Evolutionary conservation across 2,888 invertebrate genomes (phyloP).

Genomic region (Piscicola geometra): DNA sequence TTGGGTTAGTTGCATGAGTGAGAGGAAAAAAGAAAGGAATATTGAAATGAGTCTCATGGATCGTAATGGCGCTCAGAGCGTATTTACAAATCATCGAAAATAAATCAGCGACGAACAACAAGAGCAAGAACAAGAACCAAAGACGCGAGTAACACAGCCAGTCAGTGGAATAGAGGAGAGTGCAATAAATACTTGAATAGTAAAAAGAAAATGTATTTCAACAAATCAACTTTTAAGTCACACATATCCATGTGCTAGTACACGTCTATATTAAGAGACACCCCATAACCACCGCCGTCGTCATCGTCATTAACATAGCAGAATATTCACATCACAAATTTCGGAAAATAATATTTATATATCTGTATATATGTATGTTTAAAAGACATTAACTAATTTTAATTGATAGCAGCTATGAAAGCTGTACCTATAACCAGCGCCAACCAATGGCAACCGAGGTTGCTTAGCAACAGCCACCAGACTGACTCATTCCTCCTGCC

Average conservation of each 20-base stretch:
- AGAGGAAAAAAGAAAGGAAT: too few relatives aligned
- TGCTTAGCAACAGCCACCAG: slow-evolving; percentile 77
- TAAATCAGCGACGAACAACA: background rate
- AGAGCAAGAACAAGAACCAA: too few relatives aligned
- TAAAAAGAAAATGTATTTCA: background rate
- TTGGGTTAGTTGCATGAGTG: too few relatives aligned
- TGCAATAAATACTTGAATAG: background rate
- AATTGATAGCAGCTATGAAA: background rate
- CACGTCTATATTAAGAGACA: too few relatives aligned
- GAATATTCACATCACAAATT: background rate
- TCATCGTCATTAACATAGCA: too few relatives aligned
- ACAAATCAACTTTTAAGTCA: too few relatives aligned
- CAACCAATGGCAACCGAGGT: too few relatives aligned
- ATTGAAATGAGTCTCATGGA: background rate
- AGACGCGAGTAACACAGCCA: slow-evolving; percentile 2
- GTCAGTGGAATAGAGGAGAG: background rate
- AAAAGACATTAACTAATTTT: background rate
- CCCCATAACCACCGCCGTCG: too few relatives aligned
- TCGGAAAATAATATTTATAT: background rate
- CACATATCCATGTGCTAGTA: too few relatives aligned
- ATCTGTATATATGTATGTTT: background rate
- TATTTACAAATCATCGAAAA: slow-evolving; percentile 12
- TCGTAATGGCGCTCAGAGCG: background rate
- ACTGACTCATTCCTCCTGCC: slow-evolving; percentile 73
- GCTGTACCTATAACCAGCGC: background rate